These are phyloP conservation scores for Telmatherina bonti DNA, from an alignment of 2,797 vertebrate genomes.

Conservation along the genomic window DNA sequence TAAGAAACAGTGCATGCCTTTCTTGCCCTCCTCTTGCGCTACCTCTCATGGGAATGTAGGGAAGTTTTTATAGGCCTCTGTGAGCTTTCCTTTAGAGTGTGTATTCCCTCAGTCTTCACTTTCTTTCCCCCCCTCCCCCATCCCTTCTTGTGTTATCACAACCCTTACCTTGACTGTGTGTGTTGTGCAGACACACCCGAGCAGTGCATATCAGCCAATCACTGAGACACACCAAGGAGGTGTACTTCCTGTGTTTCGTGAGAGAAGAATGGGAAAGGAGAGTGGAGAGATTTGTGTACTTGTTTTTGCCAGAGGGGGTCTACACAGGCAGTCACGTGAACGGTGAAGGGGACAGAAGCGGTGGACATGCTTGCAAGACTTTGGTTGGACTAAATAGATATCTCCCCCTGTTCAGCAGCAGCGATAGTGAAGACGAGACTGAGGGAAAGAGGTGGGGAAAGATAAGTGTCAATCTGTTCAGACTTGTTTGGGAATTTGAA, in stretches of 20 bases:
- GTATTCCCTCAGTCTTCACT: constrained; percentile 29
- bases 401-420: constrained; percentile 38
- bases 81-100: constrained; percentile 16
- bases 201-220: constrained; percentile 77
- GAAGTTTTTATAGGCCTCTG: constrained; percentile 38
- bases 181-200: constrained; percentile 79
- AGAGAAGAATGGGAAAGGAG: constrained; percentile 66
- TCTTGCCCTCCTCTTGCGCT: constrained; percentile 1
- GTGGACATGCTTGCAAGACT: constrained; percentile 25
- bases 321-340: constrained; percentile 26
- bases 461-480: constrained; percentile 87
- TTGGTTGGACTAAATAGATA: constrained; percentile 54
- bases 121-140: constrained; percentile 65
- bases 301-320: constrained; percentile 37
- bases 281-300: constrained; percentile 45
- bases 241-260: constrained; percentile 82
- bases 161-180: constrained; percentile 75
- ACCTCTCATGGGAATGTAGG: constrained; percentile 32
- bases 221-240: constrained; percentile 66
- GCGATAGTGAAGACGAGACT: constrained; percentile 55
- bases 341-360: constrained; percentile 23
- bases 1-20: constrained; percentile 20
- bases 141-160: constrained; percentile 46
- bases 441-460: constrained; percentile 74
- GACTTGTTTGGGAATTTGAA: constrained; percentile 90